A percentile compares a stretch with the other conserved stretches of the same genome.
Evolutionary conservation across 2,888 invertebrate genomes (phyloP).

Genomic region (Capitulum mitella): DNA sequence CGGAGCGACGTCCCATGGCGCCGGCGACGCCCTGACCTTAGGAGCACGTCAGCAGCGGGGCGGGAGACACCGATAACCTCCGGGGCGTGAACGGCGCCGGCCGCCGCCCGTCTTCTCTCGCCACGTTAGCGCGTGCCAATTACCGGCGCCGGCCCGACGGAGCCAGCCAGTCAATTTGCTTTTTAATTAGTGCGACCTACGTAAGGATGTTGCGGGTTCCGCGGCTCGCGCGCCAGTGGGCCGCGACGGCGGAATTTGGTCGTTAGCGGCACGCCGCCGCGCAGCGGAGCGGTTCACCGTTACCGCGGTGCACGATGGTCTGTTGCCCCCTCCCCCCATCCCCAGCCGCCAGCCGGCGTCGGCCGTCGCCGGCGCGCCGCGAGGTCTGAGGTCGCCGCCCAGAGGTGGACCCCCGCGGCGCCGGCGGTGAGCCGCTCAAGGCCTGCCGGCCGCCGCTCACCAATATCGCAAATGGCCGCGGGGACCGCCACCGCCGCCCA

Average conservation of each 20-base stretch:
- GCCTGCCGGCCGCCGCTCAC: background rate
- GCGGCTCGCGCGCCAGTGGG: background rate
- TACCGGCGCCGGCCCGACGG: background rate
- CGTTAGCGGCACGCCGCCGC: too few relatives aligned
- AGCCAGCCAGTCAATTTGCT: background rate
- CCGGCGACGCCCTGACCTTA: too few relatives aligned
- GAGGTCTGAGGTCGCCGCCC: too few relatives aligned
- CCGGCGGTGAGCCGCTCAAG: background rate
- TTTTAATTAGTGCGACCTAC: background rate
- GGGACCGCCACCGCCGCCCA: background rate
- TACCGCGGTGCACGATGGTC: too few relatives aligned
- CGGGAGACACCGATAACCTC: background rate
- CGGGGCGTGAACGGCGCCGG: background rate
- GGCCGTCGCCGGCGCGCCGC: too few relatives aligned
- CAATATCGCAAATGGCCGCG: slow-evolving; percentile 1
- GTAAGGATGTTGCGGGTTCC: too few relatives aligned
- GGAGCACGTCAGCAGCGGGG: background rate
- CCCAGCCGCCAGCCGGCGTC: too few relatives aligned
- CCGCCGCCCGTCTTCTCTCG: background rate
- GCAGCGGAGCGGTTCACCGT: background rate
- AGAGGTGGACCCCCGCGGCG: background rate
- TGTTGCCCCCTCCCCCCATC: too few relatives aligned
- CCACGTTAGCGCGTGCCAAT: background rate
- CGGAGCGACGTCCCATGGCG: too few relatives aligned
- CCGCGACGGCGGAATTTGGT: background rate